Percentiles rank a stretch among this genome's conserved stretches.
phyloP scores from a whole-genome alignment of 2,888 invertebrate species.

The Stratiomys singularior region DNA sequence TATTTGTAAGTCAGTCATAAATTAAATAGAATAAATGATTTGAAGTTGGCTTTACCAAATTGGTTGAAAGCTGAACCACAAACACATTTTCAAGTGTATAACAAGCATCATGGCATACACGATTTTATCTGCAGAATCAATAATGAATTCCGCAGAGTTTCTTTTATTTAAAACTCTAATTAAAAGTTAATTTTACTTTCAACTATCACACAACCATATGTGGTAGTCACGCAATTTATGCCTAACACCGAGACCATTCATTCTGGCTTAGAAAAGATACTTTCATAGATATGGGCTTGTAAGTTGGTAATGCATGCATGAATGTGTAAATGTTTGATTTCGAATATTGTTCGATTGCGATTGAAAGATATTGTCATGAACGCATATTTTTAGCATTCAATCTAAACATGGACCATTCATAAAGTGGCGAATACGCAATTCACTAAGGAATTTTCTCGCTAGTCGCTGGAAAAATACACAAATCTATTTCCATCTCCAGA shows the following conservation, averaged over 20 bases:
- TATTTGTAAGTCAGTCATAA: not conserved
- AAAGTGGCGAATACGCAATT: not conserved
- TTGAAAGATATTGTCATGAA: conserved; percentile 21
- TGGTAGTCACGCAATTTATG: not conserved
- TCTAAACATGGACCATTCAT: not conserved
- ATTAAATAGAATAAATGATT: not conserved
- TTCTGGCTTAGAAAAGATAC: too few species aligned
- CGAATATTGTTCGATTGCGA: not conserved
- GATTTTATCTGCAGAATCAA: not conserved
- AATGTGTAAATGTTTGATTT: not conserved
- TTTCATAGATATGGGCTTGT: too few species aligned
- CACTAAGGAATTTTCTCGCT: conserved; percentile 5
- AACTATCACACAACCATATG: not conserved
- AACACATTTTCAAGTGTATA: not conserved
- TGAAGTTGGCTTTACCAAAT: not conserved
- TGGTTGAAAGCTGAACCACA: not conserved
- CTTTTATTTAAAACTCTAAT: not conserved
- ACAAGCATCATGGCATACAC: not conserved
- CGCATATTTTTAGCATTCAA: conserved; percentile 6
- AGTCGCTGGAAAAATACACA: not conserved
- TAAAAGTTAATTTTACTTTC: conserved; percentile 23
- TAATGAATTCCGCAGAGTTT: not conserved
- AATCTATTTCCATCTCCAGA: not conserved
- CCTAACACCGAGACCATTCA: not conserved
- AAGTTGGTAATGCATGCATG: not conserved